Evolutionary conservation across 1,140 invertebrate species (phyloP).

Genomic region (Pectinophora gossypiella): DNA sequence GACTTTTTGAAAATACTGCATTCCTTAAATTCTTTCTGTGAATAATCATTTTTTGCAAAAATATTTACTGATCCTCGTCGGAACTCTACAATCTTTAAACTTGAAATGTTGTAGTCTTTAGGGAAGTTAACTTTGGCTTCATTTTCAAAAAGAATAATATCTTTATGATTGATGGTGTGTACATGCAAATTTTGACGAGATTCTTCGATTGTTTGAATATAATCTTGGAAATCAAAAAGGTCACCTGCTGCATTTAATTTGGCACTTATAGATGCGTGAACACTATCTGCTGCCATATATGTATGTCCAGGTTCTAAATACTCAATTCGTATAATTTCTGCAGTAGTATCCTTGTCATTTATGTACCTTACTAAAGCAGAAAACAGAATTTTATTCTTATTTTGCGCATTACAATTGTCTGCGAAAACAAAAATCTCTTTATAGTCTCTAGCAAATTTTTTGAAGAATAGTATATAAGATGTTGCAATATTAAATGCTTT

Average conservation of each 20-base stretch:
- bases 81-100: slow-evolving; percentile 1
- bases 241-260: neutral
- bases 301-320: slow-evolving; percentile 19
- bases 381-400: neutral
- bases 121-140: neutral
- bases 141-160: neutral
- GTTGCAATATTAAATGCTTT: slow-evolving; percentile 19
- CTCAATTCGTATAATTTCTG: slow-evolving; percentile 2
- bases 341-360: neutral
- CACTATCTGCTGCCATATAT: slow-evolving; percentile 5
- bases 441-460: neutral
- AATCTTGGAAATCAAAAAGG: neutral
- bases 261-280: neutral
- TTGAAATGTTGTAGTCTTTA: neutral
- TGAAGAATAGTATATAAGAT: slow-evolving; percentile 8
- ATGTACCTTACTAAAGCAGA: neutral
- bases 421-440: neutral
- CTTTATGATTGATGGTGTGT: neutral
- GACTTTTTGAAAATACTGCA: neutral
- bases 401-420: neutral
- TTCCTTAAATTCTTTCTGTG: neutral
- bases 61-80: neutral
- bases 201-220: neutral
- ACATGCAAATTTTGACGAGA: neutral
- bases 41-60: neutral